Conservation (phyloP, 2,113 vertebrate genomes). For the Solea senegalensis region DNA sequence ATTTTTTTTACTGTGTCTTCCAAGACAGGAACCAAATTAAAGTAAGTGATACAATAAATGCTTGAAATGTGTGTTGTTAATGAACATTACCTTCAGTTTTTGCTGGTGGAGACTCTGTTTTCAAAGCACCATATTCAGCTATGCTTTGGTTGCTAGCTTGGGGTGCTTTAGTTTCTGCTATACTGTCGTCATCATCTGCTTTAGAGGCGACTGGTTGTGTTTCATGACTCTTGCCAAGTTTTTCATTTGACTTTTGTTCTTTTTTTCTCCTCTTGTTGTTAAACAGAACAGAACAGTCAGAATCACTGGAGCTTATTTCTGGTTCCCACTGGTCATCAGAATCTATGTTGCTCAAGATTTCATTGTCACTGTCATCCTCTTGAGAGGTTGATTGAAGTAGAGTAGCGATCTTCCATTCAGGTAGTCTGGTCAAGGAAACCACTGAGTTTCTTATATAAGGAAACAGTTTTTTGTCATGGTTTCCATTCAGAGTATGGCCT, state of each 20-base stretch:
- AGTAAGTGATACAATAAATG: too few relatives aligned
- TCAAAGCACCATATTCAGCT: neutral
- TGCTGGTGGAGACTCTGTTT: neutral
- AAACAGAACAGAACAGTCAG: neutral
- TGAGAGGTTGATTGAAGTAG: accelerated
- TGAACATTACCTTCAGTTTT: neutral
- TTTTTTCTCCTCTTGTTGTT: slow-evolving; percentile 35
- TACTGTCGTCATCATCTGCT: accelerated
- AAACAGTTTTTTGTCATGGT: accelerated
- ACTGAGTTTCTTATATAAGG: neutral
- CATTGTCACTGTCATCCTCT: accelerated
- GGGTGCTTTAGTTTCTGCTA: accelerated
- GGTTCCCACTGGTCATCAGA: slow-evolving; percentile 11
- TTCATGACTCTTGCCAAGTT: accelerated
- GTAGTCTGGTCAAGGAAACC: slow-evolving; percentile 50
- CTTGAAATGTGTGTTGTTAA: neutral
- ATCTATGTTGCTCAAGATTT: neutral
- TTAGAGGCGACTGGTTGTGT: neutral
- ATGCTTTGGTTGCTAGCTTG: neutral
- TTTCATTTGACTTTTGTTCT: accelerated
- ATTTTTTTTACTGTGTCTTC: too few relatives aligned
- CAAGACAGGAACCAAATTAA: too few relatives aligned
- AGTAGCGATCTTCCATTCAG: neutral
- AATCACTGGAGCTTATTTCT: neutral
- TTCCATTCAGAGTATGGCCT: neutral